phyloP scores from a whole-genome alignment of 2,888 invertebrate species.

The Rhabditophanes sp. region DNA sequence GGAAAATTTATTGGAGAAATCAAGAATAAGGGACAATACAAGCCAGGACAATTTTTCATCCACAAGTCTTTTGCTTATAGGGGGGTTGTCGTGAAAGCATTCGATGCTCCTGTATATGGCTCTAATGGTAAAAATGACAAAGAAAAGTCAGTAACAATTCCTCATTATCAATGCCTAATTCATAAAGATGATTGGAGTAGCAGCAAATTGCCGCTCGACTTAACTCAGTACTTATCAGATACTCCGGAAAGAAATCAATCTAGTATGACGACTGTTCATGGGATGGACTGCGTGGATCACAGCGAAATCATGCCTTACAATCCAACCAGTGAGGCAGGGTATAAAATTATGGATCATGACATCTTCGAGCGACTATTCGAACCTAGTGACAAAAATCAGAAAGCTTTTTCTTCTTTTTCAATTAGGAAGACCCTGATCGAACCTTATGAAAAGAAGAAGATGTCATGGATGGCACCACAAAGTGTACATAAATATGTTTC shows the following conservation, averaged over 20 bases:
- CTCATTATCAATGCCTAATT: conserved; percentile 91
- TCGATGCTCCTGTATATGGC: conserved; percentile 54
- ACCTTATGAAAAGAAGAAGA: too few relatives aligned
- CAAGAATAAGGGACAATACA: conserved; percentile 9
- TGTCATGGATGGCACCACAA: conserved; percentile 44
- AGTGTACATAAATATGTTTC: conserved; percentile 94
- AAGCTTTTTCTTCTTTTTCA: conserved; percentile 8
- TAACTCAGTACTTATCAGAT: conserved; percentile 34
- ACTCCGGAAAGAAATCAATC: conserved; percentile 7
- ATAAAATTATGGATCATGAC: conserved; percentile 81
- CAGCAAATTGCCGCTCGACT: conserved; percentile 65
- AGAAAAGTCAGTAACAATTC: conserved; percentile 11
- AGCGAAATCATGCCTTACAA: conserved; percentile 73
- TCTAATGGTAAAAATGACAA: conserved; percentile 10
- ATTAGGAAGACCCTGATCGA: not conserved
- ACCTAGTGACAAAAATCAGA: conserved; percentile 6
- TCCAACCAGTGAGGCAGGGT: conserved; percentile 43
- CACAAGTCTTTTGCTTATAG: conserved; percentile 92
- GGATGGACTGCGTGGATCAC: conserved; percentile 90
- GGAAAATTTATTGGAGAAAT: too few relatives aligned
- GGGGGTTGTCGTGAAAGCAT: conserved; percentile 87
- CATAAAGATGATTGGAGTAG: conserved; percentile 89
- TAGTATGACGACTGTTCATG: conserved; percentile 45
- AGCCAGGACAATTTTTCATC: conserved; percentile 56
- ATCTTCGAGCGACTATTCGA: conserved; percentile 53